These are phyloP conservation scores for Alligator sinensis DNA, from an alignment of 2,113 vertebrate genomes.

Conservation along the genomic window DNA sequence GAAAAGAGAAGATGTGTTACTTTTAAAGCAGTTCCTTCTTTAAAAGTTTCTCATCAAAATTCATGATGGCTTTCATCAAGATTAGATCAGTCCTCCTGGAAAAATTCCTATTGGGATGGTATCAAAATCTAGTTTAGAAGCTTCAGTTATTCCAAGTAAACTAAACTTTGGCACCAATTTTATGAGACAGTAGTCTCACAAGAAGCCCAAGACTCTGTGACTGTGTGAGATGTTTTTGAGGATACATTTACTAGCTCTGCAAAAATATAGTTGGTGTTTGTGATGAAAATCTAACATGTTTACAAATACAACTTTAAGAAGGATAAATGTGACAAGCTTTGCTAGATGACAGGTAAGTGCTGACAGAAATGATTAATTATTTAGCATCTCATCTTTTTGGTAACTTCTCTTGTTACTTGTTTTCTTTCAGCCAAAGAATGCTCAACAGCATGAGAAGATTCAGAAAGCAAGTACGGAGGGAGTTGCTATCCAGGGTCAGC, in stretches of 20 bases:
- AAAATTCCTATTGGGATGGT: background rate
- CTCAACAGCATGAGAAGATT: slow-evolving; percentile 95
- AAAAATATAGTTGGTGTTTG: slow-evolving; percentile 19
- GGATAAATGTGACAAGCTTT: slow-evolving; percentile 7
- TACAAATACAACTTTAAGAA: background rate
- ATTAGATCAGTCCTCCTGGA: background rate
- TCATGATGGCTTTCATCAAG: background rate
- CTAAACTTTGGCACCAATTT: background rate
- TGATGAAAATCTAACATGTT: background rate
- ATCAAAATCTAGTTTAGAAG: background rate
- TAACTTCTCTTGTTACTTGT: slow-evolving; percentile 37
- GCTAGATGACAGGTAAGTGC: background rate
- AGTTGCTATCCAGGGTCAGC: slow-evolving; percentile 95
- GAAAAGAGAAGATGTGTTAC: background rate
- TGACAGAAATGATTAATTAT: background rate
- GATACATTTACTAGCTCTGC: background rate
- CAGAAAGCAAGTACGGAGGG: slow-evolving; percentile 96
- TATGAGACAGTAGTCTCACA: background rate
- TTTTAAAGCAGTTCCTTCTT: background rate
- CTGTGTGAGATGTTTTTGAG: background rate
- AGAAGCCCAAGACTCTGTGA: background rate
- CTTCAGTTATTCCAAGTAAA: background rate
- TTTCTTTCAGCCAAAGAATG: slow-evolving; percentile 90
- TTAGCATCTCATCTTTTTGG: slow-evolving; percentile 20
- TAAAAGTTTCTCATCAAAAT: background rate